Evolutionary conservation across 2,888 invertebrate species (phyloP), one percentile per base, ranked within the genome.

Genomic region (Mesoligia furuncula): DNA sequence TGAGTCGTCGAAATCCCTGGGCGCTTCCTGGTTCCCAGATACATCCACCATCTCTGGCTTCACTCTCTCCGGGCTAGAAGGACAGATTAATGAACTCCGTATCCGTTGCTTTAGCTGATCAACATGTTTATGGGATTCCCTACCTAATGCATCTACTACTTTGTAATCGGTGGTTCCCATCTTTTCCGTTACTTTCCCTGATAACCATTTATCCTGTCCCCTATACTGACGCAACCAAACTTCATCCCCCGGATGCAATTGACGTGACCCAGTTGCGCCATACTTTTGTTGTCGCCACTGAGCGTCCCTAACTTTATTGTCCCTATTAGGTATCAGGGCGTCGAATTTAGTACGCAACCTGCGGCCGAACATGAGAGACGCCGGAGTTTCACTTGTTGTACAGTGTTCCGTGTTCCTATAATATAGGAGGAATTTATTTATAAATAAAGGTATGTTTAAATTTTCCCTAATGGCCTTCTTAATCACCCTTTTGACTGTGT

Each of bases 381-480:
- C 39, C 13, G 70, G 70, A 1, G 42, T 59, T 59, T 70, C 59
- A 9, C 70, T 31, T 20, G 71, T 61, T 0, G 31, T 59, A 45
- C n/a, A 73, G 2, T 64, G n/a, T 39, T 64, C 72, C 0, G 64
- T 64, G 7, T 73, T 73, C 1, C 72, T 61, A 17, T 72, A 62
- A 0, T 62, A 39, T 31, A 65, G 9, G 0, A 70, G 13, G 9
- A 57, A 75, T 0, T 11, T 70, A 42, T 57, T 54, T 54, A 75
- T 0, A 64, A 64, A 69, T 45, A 69, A 57, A 17, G 1, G 48
- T 20, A 85, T 45, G 48, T 85, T 72, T 27, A 57, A 48, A 1
- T 62, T 62, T 5, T 62, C 75, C 4, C 36, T 31, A 36, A 79
- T 6, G 0, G 85, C 87, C 24, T 87, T 88, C 65, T 84, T 82